Base-by-base conservation (phyloP, 2,113 vertebrate species). In the Nannospalax galili region DNA sequence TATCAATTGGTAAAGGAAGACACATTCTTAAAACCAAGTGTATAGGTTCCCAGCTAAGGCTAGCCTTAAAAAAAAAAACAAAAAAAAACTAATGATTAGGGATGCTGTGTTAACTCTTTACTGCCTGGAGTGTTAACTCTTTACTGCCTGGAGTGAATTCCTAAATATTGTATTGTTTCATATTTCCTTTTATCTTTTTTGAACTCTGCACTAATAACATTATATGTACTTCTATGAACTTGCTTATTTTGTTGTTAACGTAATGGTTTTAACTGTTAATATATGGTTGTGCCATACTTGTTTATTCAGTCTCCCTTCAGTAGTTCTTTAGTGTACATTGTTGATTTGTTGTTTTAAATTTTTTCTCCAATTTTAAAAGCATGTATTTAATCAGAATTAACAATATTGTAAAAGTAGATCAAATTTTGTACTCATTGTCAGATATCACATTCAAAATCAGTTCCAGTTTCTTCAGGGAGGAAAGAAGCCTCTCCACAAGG, bases 401-500 rank as follows among this genome's bases (percentile, higher is more conserved):
- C 91, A 79, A 69, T 84, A 90, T 93, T 90, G 30, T 70, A 74
- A 40, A 79, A 93, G 45, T 84, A 79, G 17, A 72, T 79, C 12
- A 91, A 56, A 94, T 97, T 74, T 40, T 92, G 8, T 93, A 37
- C 84, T 96, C 1, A 0, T 87, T 90, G n/a, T 48, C 35, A 88
- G 79, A 91, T 90, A 1, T 70, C 72, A 42, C 90, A 96, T 91
- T 17, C 32, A 72, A 58, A 95, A 2, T 79, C 96, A 95, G 26
- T 5, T 32, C 93, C 95, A 78, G 26, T 70, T 75, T 93, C 77
- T 14, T 97, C 90, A 88, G 79, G 84, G 84, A 88, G 94, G 74
- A 94, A 60, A 90, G n/a, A 87, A 84, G 1, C 0, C 81, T 7
- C 58, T 82, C 11, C 64, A 3, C 56, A 64, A 5, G 75, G 79